Conservation (phyloP, 2,888 invertebrate species). For the Strigamia crassipes region DNA sequence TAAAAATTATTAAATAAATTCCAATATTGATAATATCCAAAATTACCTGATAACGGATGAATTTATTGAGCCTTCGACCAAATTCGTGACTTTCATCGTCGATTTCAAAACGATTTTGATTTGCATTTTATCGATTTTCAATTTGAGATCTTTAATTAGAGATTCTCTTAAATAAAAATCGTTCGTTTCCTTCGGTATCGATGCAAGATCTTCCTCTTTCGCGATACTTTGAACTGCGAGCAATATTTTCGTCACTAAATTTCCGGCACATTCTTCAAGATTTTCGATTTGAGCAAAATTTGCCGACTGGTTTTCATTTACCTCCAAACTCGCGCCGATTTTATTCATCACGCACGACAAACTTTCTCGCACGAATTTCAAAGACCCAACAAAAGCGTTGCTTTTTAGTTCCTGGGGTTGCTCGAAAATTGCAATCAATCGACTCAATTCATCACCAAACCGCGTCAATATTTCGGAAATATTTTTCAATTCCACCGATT, state of each 20-base stretch:
- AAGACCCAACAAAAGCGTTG: conserved; percentile 56
- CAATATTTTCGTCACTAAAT: conserved; percentile 62
- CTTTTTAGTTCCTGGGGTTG: conserved; percentile 53
- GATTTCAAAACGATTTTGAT: conserved; percentile 23
- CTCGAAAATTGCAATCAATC: conserved; percentile 43
- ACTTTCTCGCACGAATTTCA: conserved; percentile 43
- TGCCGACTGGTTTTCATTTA: neutral
- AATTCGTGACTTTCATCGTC: neutral
- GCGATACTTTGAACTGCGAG: conserved; percentile 67
- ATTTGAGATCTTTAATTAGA: conserved; percentile 5
- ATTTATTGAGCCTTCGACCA: neutral
- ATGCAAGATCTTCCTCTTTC: conserved; percentile 59
- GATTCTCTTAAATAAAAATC: conserved; percentile 44
- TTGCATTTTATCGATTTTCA: conserved; percentile 5
- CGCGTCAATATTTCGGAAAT: neutral
- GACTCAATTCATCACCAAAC: neutral
- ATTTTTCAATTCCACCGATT: neutral
- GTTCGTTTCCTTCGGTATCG: conserved; percentile 51
- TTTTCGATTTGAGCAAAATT: conserved; percentile 57
- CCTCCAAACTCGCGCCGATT: conserved; percentile 49
- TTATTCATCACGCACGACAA: neutral
- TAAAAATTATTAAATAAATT: conserved; percentile 29
- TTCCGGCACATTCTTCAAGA: conserved; percentile 53
- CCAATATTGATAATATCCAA: neutral
- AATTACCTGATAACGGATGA: neutral